Percentiles rank a stretch among this genome's conserved stretches.
These are phyloP conservation scores for Sinella curviseta DNA, from an alignment of 1,140 invertebrate genomes.

Conservation along the genomic window DNA sequence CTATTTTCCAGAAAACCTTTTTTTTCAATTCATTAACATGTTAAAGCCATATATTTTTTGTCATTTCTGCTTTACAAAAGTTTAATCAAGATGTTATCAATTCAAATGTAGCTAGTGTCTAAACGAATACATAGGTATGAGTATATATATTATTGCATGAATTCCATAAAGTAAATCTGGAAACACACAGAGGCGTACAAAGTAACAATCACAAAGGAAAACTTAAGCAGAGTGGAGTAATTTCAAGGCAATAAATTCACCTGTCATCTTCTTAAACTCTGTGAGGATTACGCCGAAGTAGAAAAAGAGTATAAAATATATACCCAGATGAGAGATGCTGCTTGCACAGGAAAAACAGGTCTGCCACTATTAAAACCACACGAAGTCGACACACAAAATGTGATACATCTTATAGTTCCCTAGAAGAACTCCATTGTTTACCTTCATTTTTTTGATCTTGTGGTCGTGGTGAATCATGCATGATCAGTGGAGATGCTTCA, in stretches of 20 bases:
- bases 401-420: background rate
- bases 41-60: background rate
- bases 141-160: too few species aligned
- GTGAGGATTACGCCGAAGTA: background rate
- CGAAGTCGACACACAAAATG: background rate
- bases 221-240: background rate
- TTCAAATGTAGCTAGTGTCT: background rate
- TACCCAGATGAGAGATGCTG: too few species aligned
- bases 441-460: background rate
- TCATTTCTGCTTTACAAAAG: background rate
- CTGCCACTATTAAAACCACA: too few species aligned
- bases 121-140: too few species aligned
- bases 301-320: too few species aligned
- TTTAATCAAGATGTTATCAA: background rate
- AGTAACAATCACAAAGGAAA: too few species aligned
- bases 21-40: too few species aligned
- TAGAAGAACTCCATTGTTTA: background rate
- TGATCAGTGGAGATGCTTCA: background rate
- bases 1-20: too few species aligned
- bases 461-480: background rate
- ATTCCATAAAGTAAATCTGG: background rate
- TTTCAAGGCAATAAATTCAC: conserved; percentile 7
- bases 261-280: background rate
- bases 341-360: too few species aligned
- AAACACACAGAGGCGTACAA: too few species aligned